Base-by-base conservation (phyloP, 2,888 invertebrate species). In the Eubasilissa splendida region DNA sequence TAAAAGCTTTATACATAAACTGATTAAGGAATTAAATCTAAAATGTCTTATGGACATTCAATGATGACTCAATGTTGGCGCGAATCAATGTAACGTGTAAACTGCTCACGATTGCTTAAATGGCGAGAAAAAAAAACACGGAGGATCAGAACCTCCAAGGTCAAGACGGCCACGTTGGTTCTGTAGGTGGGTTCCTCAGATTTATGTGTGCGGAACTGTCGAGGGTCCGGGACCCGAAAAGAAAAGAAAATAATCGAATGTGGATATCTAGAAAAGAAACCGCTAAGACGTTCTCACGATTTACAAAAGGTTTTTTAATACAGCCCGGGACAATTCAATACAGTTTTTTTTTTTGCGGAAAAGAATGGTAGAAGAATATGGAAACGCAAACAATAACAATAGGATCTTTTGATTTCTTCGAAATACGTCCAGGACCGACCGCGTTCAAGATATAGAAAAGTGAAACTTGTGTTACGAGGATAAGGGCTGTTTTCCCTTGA, bases 201-300 rank as follows among this genome's bases (percentile, higher is more conserved):
- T 80, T 76, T 70, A 68, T 76, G 80, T 12, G 50, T 77, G 54
- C 82, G 82, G 80, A 82, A 82, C 82, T 66, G 42, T 42, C 56
- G 79, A 54, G 65, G 42, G 71, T 58, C 58, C 59, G 14, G 73
- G 58, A 77, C 58, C 77, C 31, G 71, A 33, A 54, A 59, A 59
- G 33, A 50, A 70, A 42, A 68, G 71, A 50, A 76, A 77, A 81
- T 22, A 75, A 42, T 42, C 42, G 7, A 75, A 71, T 42, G 56
- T 76, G 65, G 73, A 77, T 59, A 63, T n/a, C 54, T n/a, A 77
- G 79, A 83, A 74, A 79, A 76, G 79, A 83, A 83, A 83, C 83
- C 83, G 83, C 83, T 78, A 82, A 83, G 83, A 83, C 79, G 81
- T 83, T 83, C 83, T 83, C 83, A 83, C 83, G 83, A 68, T 52